A percentile compares a stretch with the other conserved stretches of the same genome.
These are phyloP conservation scores for Germaria angustata DNA, from an alignment of 2,888 invertebrate genomes.

Conservation along the genomic window DNA sequence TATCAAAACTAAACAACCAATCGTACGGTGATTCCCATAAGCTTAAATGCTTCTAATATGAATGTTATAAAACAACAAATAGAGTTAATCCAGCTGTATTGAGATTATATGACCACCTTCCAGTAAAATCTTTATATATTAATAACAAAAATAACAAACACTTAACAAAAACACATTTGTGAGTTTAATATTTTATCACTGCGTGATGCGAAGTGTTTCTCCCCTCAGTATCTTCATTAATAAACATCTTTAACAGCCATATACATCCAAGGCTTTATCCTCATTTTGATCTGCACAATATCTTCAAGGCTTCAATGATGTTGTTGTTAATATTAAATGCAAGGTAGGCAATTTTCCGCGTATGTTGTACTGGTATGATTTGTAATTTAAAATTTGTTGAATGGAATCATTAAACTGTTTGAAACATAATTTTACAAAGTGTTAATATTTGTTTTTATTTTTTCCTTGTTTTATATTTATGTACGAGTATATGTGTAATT, in stretches of 20 bases:
- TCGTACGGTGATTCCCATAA: too few relatives aligned
- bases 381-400: neutral
- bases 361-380: neutral
- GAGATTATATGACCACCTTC: neutral
- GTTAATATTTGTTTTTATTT: slow-evolving; percentile 31
- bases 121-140: neutral
- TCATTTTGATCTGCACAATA: neutral
- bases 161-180: slow-evolving; percentile 18
- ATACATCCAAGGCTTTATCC: neutral
- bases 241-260: neutral
- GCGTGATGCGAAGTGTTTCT: slow-evolving; percentile 38
- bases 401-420: neutral
- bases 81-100: too few relatives aligned
- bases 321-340: neutral
- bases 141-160: slow-evolving; percentile 1
- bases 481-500: too few relatives aligned
- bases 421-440: slow-evolving; percentile 29
- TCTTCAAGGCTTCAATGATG: slow-evolving; percentile 16
- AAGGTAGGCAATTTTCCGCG: neutral
- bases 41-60: too few relatives aligned
- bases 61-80: too few relatives aligned
- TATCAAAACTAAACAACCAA: neutral
- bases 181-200: slow-evolving; percentile 45
- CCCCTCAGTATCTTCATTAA: neutral
- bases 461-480: neutral